Base-by-base conservation (phyloP, 2,888 invertebrate genomes). In the Acleris holmiana region DNA sequence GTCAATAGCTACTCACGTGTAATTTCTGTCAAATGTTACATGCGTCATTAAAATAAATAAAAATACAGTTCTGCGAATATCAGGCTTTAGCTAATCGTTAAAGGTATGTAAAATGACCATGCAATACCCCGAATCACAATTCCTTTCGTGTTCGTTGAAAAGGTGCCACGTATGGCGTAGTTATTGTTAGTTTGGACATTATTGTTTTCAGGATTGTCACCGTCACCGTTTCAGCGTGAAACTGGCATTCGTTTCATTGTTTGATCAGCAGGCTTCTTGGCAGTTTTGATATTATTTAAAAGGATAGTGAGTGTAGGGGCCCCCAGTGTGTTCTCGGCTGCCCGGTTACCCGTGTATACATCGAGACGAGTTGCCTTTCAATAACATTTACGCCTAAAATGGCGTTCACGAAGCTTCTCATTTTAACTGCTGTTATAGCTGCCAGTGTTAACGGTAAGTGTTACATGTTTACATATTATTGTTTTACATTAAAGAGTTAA, bases 211-310 rank as follows among this genome's bases (percentile, higher is more conserved):
- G 60, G 51, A 35, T 61, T 50, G 61, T 48, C 62, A 48, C 61
- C 51, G 61, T 48, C 64, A 50, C 57, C 56, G 61, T 66, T 70
- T 69, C 66, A 70, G 76, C 73, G 67, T 69, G 68, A 73, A 72
- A 72, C 59, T 68, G 67, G 41, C 71, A 83, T 85, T 86, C 73
- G 86, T 76, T 76, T 75, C 78, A 79, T 63, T 88, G 73, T 90
- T 88, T 88, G 71, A 68, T 80, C 90, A 91, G 86, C 80, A 80
- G 78, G 61, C 68, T 63, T 60, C 53, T 62, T 74, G 81, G 83
- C 76, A 85, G 84, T 79, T 72, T 78, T 77, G 74, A 74, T 73
- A 74, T 79, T 85, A 86, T 78, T 79, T 90, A 88, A 85, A 82
- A 77, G 76, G 76, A 73, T 68, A 74, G 70, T 76, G 73, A 68